Evolutionary conservation across 2,888 invertebrate species (phyloP), one percentile per base, ranked within the genome.

Genomic region (Orchesellides sinensis): DNA sequence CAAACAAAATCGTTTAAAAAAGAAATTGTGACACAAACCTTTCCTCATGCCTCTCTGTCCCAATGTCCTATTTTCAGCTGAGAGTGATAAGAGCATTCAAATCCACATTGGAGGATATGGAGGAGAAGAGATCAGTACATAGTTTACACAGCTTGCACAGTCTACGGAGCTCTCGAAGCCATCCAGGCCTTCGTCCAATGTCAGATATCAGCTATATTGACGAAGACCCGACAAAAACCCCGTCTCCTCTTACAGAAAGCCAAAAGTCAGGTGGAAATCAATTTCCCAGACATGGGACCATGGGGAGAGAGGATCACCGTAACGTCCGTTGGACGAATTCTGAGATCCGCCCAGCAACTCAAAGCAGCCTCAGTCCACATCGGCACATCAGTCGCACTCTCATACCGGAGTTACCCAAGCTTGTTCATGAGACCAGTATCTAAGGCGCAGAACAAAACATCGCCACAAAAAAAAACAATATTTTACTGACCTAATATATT

Each of bases 1-100:
- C 40, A 49, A 61, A 52, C 40, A 49, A 61, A 63, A 23, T 54
- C 27, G 54, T 54, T n/a, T 66, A 56, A 35, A 35, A 63, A 79
- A 59, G 52, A 73, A 63, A 59, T 68, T 73, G 66, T 86, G 85
- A 87, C 86, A 87, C 89, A 89, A 89, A 89, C 89, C 90, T 90
- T 90, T 90, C 90, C 89, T 90, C 89, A 90, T 89, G 90, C 90
- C 90, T 89, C 89, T 90, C 90, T 90, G 90, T 91, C 92, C 92
- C 92, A 84, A 85, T 87, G 83, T 87, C 86, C 86, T 86, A 75
- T 92, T 93, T 96, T 93, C 98, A 99, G 99, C 95, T 99, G 93
- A 97, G 99, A 92, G 99, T 99, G 92, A 98, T 99, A 93, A 96
- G 98, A 93, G 99, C 99, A 91, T 99, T 99, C 96, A 98, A 96